Percentiles rank a stretch among this genome's conserved stretches.
phyloP scores from a whole-genome alignment of 2,888 invertebrate species.

The Spatulosminthurus flaviceps region DNA sequence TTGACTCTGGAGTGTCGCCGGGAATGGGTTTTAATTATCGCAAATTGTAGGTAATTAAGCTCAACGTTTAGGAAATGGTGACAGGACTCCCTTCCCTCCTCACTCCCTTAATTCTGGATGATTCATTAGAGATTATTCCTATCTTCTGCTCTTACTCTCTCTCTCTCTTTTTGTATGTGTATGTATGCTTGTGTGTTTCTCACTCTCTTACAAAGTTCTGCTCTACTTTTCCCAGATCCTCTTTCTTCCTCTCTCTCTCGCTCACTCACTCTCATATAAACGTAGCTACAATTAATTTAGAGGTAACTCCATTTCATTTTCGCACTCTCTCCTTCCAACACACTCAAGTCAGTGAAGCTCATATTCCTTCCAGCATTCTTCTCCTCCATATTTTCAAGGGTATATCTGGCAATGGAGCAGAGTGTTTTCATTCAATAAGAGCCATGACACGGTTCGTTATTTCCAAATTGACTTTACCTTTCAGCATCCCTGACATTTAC shows the following conservation, averaged over 20 bases:
- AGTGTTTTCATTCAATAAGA: too few species aligned
- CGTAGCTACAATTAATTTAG: too few species aligned
- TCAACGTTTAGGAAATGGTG: conserved; percentile 24
- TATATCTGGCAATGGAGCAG: too few species aligned
- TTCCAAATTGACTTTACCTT: not conserved
- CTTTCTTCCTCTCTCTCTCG: not conserved
- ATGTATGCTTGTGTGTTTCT: not conserved
- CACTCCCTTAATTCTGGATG: conserved; percentile 37
- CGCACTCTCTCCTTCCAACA: too few species aligned
- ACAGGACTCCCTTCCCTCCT: conserved; percentile 20
- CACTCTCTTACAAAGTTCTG: not conserved
- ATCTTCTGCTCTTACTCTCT: not conserved
- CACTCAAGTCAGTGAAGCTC: too few species aligned
- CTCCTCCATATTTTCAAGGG: too few species aligned
- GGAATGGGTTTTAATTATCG: conserved; percentile 26
- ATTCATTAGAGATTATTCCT: conserved; percentile 38
- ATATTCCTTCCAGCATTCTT: too few species aligned
- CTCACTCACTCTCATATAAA: too few species aligned
- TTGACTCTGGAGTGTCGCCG: not conserved
- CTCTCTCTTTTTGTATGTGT: conserved; percentile 13
- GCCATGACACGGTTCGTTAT: too few species aligned
- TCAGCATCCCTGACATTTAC: not conserved
- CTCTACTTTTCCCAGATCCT: not conserved
- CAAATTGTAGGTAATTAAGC: conserved; percentile 34
- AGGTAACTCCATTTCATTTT: too few species aligned